These are phyloP conservation scores for Pipistrellus kuhlii DNA, from an alignment of 2,797 vertebrate genomes.

Conservation along the genomic window DNA sequence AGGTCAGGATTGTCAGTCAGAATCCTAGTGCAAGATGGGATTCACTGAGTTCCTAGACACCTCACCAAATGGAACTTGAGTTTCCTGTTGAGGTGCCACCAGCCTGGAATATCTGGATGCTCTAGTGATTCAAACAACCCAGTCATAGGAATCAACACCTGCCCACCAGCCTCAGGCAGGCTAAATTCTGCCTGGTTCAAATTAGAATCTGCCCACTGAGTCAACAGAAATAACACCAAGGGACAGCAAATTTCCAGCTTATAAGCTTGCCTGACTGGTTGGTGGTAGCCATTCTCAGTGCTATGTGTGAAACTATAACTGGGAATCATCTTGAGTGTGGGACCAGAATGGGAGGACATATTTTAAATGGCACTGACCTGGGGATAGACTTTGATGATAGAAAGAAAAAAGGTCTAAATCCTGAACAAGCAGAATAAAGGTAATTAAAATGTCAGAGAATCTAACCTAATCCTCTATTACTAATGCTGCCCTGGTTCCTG, in stretches of 20 bases:
- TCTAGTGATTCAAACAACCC: conserved; percentile 56
- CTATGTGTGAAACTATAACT: conserved; percentile 63
- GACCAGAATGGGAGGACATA: conserved; percentile 53
- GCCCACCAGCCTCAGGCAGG: conserved; percentile 71
- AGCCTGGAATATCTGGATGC: conserved; percentile 59
- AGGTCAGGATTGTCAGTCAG: not conserved
- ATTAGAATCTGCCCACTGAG: conserved; percentile 80
- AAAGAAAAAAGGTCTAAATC: conserved; percentile 26
- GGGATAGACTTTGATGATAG: not conserved
- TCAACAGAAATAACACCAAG: conserved; percentile 71
- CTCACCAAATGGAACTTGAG: not conserved
- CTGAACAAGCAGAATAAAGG: not conserved
- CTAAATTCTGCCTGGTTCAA: conserved; percentile 75
- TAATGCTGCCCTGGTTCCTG: not conserved
- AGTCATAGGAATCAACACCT: conserved; percentile 75
- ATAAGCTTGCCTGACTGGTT: conserved; percentile 70
- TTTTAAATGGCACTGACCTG: conserved; percentile 41
- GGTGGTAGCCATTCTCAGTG: conserved; percentile 70
- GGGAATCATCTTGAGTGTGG: conserved; percentile 18
- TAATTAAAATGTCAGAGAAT: conserved; percentile 27
- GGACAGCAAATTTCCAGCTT: conserved; percentile 59
- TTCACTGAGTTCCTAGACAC: not conserved
- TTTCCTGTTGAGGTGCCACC: conserved; percentile 35
- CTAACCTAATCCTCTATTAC: conserved; percentile 25
- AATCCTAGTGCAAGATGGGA: not conserved